These are phyloP conservation scores for Holothuria leucospilota DNA, from an alignment of 53 echinoderm and acorn worm species.

Conservation along the genomic window DNA sequence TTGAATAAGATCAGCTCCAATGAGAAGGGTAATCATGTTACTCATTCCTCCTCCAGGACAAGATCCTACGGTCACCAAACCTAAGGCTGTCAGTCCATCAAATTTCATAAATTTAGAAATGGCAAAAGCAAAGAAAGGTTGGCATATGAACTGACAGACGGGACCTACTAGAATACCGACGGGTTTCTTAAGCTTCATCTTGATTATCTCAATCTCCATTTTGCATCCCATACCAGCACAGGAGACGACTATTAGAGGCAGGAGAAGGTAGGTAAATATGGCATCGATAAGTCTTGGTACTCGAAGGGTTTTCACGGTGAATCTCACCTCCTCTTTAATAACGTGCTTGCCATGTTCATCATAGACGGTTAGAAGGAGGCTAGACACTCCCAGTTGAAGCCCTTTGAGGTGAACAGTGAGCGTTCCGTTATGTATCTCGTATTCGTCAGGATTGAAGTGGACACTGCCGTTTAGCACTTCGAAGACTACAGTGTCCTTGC, in stretches of 20 bases:
- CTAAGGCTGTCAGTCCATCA: constrained; percentile 78
- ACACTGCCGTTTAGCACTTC: constrained; percentile 47
- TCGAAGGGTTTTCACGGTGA: constrained; percentile 72
- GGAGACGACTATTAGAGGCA: constrained; percentile 78
- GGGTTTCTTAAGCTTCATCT: constrained; percentile 76
- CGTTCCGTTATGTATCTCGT: constrained; percentile 56
- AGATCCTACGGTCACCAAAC: constrained; percentile 88
- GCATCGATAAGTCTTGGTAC: constrained; percentile 76
- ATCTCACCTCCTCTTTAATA: constrained; percentile 42
- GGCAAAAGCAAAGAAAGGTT: constrained; percentile 83
- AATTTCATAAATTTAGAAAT: constrained; percentile 78
- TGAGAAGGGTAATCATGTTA: constrained; percentile 90
- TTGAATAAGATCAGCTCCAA: constrained; percentile 92
- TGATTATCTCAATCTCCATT: constrained; percentile 80
- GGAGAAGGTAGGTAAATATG: constrained; percentile 79
- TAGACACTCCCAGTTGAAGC: constrained; percentile 62
- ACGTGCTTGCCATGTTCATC: constrained; percentile 51
- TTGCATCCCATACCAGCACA: constrained; percentile 90
- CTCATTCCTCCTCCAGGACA: constrained; percentile 96
- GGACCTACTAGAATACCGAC: constrained; percentile 85
- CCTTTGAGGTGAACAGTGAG: constrained; percentile 59
- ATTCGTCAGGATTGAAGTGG: constrained; percentile 25
- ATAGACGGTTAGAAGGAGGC: constrained; percentile 47
- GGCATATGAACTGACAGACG: constrained; percentile 87
- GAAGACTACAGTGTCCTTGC: constrained; percentile 62